Percentiles rank a stretch among this genome's conserved stretches.
Conservation (phyloP, 2,888 invertebrate genomes). For the Anthrax anthrax region DNA sequence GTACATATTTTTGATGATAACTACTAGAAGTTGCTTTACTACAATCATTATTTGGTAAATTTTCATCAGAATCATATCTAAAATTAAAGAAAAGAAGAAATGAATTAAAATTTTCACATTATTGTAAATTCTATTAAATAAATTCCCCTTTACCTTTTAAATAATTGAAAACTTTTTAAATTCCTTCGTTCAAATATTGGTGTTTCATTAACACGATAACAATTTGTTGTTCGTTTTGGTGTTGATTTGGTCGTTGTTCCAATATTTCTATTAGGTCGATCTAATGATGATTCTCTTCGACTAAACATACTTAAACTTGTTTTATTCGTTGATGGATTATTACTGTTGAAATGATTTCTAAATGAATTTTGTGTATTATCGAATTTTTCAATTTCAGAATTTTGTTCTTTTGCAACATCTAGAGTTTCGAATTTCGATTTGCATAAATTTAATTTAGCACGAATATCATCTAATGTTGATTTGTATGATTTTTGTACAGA, state of each 20-base stretch:
- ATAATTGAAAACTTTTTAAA: conserved; percentile 11
- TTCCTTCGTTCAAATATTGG: conserved; percentile 29
- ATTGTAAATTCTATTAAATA: not conserved
- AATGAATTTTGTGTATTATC: conserved; percentile 29
- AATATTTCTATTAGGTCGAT: not conserved
- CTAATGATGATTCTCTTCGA: not conserved
- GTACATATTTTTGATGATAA: conserved; percentile 3
- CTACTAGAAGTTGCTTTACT: conserved; percentile 2
- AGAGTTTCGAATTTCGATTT: conserved; percentile 30
- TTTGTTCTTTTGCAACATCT: conserved; percentile 27
- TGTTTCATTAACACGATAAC: conserved; percentile 32
- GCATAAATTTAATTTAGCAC: conserved; percentile 28
- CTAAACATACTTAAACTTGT: conserved; percentile 15
- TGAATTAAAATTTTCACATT: too few species aligned
- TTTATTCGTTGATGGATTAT: conserved; percentile 14
- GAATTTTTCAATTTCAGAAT: too few species aligned
- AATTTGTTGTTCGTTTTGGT: conserved; percentile 4
- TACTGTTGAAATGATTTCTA: conserved; percentile 25
- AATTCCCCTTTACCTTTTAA: conserved; percentile 7
- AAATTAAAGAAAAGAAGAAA: not conserved
- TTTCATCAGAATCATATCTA: conserved; percentile 27
- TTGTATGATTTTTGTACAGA: conserved; percentile 23
- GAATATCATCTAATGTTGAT: conserved; percentile 29
- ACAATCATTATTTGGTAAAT: conserved; percentile 17
- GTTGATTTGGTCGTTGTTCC: not conserved